A percentile compares a stretch with the other conserved stretches of the same genome.
Evolutionary conservation across 2,113 vertebrate species (phyloP).

Genomic region (Thymallus thymallus): DNA sequence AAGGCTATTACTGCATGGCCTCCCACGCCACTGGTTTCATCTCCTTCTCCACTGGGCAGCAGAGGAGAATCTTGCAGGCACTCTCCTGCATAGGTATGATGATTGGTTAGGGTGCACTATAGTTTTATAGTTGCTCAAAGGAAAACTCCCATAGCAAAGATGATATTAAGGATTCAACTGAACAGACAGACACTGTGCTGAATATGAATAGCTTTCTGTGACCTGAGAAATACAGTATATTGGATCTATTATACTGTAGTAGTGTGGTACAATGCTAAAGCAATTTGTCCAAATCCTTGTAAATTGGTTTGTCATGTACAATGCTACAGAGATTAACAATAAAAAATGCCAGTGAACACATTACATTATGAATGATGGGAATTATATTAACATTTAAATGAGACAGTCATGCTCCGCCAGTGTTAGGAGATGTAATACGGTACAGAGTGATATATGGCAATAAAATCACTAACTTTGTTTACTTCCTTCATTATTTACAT

Average conservation of each 20-base stretch:
- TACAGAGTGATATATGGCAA: slow-evolving; percentile 50
- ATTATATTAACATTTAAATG: slow-evolving; percentile 72
- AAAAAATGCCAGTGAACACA: slow-evolving; percentile 53
- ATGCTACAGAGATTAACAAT: slow-evolving; percentile 54
- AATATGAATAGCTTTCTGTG: slow-evolving; percentile 39
- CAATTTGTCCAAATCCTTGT: slow-evolving; percentile 56
- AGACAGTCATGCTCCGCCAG: slow-evolving; percentile 60
- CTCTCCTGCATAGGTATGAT: slow-evolving; percentile 35
- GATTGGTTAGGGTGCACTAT: slow-evolving; percentile 36
- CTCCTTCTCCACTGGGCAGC: slow-evolving; percentile 44
- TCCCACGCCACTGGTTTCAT: slow-evolving; percentile 44
- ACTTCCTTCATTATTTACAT: slow-evolving; percentile 33
- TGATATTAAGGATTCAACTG: slow-evolving; percentile 36
- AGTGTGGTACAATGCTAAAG: slow-evolving; percentile 51
- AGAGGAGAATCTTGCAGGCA: slow-evolving; percentile 35
- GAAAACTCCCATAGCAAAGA: slow-evolving; percentile 3
- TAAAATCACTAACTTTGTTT: slow-evolving; percentile 44
- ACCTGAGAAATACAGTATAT: slow-evolving; percentile 56
- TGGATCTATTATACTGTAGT: slow-evolving; percentile 39
- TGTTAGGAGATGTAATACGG: slow-evolving; percentile 58
- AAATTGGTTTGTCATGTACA: slow-evolving; percentile 65
- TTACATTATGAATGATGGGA: slow-evolving; percentile 67
- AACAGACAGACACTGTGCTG: slow-evolving; percentile 32
- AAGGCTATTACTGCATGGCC: too few relatives aligned
- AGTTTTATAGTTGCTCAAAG: slow-evolving; percentile 9